phyloP scores from a whole-genome alignment of 2,888 invertebrate genomes.

The Cordilura impudica region DNA sequence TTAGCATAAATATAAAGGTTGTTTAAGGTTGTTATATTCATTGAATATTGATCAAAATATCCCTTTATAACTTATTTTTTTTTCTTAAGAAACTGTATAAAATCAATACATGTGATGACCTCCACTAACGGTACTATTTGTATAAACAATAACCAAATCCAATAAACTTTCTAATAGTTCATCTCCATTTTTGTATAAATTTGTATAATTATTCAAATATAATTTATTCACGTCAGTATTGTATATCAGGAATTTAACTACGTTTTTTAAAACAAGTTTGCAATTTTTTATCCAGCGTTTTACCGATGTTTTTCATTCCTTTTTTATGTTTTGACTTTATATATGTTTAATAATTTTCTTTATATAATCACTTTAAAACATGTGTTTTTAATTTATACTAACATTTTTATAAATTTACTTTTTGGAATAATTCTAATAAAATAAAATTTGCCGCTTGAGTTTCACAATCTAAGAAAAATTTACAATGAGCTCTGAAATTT shows the following conservation, averaged over 20 bases:
- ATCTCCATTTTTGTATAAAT: neutral
- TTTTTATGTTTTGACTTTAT: neutral
- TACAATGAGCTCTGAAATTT: constrained; percentile 12
- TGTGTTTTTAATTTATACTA: neutral
- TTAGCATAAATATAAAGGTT: constrained; percentile 38
- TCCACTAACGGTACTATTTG: neutral
- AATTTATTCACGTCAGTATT: no score
- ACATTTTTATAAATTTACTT: neutral
- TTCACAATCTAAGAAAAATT: constrained; percentile 31
- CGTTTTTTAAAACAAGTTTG: no score
- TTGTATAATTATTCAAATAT: neutral
- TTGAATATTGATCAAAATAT: no score
- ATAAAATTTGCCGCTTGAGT: constrained; percentile 24
- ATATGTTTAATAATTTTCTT: no score
- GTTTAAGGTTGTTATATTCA: no score
- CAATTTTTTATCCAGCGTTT: no score
- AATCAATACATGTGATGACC: neutral
- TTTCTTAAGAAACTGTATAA: neutral
- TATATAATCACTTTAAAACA: neutral
- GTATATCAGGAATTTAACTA: no score
- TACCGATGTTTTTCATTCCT: neutral
- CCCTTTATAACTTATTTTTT: neutral
- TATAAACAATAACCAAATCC: neutral
- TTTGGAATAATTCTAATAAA: neutral
- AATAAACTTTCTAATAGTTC: neutral